A percentile compares a stretch with the other conserved stretches of the same genome.
phyloP scores from a whole-genome alignment of 2,113 vertebrate genomes.

The Megaceryle maxima region DNA sequence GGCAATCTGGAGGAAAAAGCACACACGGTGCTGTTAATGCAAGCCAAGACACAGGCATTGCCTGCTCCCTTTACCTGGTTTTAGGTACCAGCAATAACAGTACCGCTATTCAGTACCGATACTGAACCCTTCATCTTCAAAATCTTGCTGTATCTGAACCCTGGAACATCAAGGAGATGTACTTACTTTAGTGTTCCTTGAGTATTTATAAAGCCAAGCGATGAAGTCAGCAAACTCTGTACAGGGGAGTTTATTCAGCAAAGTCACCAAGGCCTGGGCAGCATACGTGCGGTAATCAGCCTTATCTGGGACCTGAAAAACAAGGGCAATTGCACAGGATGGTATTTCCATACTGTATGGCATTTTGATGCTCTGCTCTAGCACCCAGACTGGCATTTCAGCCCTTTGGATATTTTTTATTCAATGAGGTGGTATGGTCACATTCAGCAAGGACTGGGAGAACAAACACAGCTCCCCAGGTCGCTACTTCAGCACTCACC shows the following conservation, averaged over 20 bases:
- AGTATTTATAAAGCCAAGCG: conserved; percentile 86
- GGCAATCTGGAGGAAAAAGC: conserved; percentile 72
- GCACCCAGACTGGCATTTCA: neutral
- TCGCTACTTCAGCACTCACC: neutral
- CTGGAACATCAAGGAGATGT: neutral
- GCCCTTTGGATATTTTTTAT: neutral
- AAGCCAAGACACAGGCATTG: neutral
- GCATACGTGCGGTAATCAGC: conserved; percentile 83
- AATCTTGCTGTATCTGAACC: neutral
- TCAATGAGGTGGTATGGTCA: neutral
- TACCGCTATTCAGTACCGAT: neutral
- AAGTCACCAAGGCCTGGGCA: conserved; percentile 81
- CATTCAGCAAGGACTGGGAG: neutral
- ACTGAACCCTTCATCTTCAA: neutral
- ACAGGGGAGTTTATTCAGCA: conserved; percentile 78
- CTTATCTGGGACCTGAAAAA: conserved; percentile 90
- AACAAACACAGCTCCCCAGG: neutral
- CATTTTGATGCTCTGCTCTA: neutral
- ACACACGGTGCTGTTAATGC: neutral
- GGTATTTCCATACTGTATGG: neutral
- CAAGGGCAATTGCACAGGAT: neutral
- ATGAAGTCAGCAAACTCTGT: conserved; percentile 83
- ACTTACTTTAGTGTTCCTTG: conserved; percentile 81
- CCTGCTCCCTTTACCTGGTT: neutral
- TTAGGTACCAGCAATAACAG: neutral